Conservation (phyloP, 2,888 invertebrate species). For the Mimachlamys varia region DNA sequence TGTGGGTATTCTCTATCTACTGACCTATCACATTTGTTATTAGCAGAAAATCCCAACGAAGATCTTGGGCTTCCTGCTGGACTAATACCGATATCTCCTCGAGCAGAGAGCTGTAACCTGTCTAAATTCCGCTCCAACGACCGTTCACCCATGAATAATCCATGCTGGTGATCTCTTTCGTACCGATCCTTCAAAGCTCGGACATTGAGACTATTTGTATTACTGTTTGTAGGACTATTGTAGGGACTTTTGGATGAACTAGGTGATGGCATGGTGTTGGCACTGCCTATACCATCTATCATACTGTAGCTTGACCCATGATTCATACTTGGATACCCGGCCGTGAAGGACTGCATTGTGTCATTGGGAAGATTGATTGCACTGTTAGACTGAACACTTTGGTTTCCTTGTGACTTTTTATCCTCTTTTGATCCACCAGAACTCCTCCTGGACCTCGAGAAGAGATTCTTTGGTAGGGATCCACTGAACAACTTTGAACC, state of each 20-base stretch:
- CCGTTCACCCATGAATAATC: slow-evolving; percentile 71
- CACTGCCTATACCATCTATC: slow-evolving; percentile 13
- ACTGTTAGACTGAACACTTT: slow-evolving; percentile 40
- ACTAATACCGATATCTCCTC: slow-evolving; percentile 49
- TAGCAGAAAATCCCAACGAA: slow-evolving; percentile 45
- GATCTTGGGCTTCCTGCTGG: slow-evolving; percentile 43
- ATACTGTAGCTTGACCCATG: slow-evolving; percentile 5
- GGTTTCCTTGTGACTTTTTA: slow-evolving; percentile 37
- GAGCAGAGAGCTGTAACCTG: slow-evolving; percentile 50
- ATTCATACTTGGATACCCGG: slow-evolving; percentile 36
- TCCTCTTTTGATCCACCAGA: slow-evolving; percentile 46
- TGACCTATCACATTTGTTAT: slow-evolving; percentile 84
- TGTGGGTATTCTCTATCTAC: slow-evolving; percentile 84
- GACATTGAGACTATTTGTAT: slow-evolving; percentile 43
- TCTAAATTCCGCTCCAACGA: slow-evolving; percentile 78
- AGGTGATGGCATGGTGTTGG: slow-evolving; percentile 38
- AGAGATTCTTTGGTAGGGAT: slow-evolving; percentile 51
- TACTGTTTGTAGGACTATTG: slow-evolving; percentile 47
- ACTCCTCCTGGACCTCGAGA: slow-evolving; percentile 48
- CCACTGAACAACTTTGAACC: slow-evolving; percentile 38
- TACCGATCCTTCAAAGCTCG: slow-evolving; percentile 52
- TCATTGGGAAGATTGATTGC: slow-evolving; percentile 40
- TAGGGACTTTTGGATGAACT: slow-evolving; percentile 44
- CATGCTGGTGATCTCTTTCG: slow-evolving; percentile 60
- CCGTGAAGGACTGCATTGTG: slow-evolving; percentile 8